Evolutionary conservation across 2,797 vertebrate species (phyloP).

Genomic region (Myripristis jacobus): DNA sequence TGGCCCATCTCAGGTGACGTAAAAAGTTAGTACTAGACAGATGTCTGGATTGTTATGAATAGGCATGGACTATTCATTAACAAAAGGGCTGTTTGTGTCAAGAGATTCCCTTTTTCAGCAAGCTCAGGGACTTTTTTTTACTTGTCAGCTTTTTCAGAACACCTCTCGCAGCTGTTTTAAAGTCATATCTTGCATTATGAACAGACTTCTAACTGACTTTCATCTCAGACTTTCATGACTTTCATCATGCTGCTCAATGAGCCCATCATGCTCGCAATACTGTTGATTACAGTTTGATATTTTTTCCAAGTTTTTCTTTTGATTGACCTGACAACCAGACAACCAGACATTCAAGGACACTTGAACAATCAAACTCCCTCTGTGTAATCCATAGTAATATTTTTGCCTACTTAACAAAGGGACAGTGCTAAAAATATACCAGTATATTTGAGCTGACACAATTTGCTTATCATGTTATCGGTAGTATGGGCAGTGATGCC

Average conservation of each 20-base stretch:
- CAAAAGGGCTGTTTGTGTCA: slow-evolving; percentile 21
- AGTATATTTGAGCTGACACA: too few species aligned
- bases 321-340: neutral
- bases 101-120: slow-evolving; percentile 29
- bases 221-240: too few species aligned
- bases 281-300: neutral
- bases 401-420: neutral
- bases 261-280: too few species aligned
- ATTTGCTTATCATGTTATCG: too few species aligned
- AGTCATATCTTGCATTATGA: slow-evolving; percentile 16
- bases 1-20: neutral
- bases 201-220: neutral
- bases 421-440: neutral
- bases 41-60: slow-evolving; percentile 14
- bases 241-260: slow-evolving; percentile 1
- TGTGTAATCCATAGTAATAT: neutral
- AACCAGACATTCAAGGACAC: neutral
- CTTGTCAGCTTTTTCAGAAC: slow-evolving; percentile 56
- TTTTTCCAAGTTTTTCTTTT: neutral
- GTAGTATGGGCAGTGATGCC: too few species aligned
- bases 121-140: slow-evolving; percentile 14
- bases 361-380: neutral
- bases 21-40: slow-evolving; percentile 5
- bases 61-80: slow-evolving; percentile 3
- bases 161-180: slow-evolving; percentile 42